phyloP scores from a whole-genome alignment of 2,888 invertebrate species.

The Chaetogeoica ovagalla region DNA sequence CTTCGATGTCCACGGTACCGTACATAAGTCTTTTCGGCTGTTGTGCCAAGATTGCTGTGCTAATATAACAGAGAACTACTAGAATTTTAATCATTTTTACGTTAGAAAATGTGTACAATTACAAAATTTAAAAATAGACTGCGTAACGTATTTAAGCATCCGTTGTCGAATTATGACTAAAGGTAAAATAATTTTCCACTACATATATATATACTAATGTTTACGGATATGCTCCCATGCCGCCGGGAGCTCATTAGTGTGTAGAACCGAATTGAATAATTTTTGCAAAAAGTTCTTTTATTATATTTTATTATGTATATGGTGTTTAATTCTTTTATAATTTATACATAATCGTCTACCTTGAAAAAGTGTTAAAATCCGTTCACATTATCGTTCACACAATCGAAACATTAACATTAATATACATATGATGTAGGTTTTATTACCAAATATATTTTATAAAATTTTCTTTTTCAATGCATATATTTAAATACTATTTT shows the following conservation, averaged over 20 bases:
- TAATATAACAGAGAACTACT: constrained; percentile 44
- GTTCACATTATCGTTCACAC: constrained; percentile 4
- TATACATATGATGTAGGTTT: background rate
- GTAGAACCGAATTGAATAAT: too few species aligned
- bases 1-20: constrained; percentile 71
- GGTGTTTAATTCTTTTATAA: background rate
- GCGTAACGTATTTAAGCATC: background rate
- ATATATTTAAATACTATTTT: too few species aligned
- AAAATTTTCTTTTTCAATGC: too few species aligned
- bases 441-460: too few species aligned
- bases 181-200: background rate
- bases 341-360: background rate
- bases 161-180: background rate
- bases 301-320: too few species aligned
- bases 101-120: background rate
- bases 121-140: too few species aligned
- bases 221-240: background rate
- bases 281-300: too few species aligned
- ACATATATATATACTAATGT: background rate
- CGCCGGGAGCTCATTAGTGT: too few species aligned
- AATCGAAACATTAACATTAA: background rate
- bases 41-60: constrained; percentile 52
- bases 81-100: constrained; percentile 54
- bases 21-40: constrained; percentile 67
- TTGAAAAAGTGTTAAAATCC: background rate